Base-by-base conservation (phyloP, 2,888 invertebrate species). In the Hydroisotoma schaefferi region DNA sequence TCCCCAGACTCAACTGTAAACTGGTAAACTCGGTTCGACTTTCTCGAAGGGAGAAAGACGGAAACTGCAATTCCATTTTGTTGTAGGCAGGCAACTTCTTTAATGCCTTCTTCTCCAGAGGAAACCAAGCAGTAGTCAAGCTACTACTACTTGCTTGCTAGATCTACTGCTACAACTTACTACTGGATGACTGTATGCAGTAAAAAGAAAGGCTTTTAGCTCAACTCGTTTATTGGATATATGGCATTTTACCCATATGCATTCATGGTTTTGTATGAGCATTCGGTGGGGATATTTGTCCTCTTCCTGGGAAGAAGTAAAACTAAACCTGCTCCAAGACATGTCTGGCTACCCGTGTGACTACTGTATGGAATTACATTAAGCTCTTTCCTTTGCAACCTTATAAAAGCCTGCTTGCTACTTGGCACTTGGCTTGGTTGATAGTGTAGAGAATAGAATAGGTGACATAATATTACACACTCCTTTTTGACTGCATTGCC, bases 1-100 rank as follows among this genome's bases (percentile, higher is more conserved):
- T n/a, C n/a, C n/a, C n/a, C n/a, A n/a, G n/a, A n/a, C n/a, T n/a
- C n/a, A n/a, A n/a, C n/a, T n/a, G n/a, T n/a, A n/a, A n/a, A n/a
- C n/a, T n/a, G n/a, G n/a, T n/a, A n/a, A n/a, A 18, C 40, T 15
- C 40, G 5, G 3, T 20, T 52, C 49, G 23, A 49, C 49, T 49
- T 52, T 52, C 51, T 33, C 29, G 51, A 37, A 33, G 20, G 22
- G 20, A 33, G 29, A 33, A 20, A 33, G 20, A 20, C 37, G 51
- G 37, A 52, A 52, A 33, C 51, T 52, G 33, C 33, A 52, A 52
- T 52, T 20, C 33, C 37, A 52, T 52, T 52, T 52, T 33, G 37
- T 15, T 27, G 23, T 18, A 18, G 18, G n/a, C 20, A 18, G 18
- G 8, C 12, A 46, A 46, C 8, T 4, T 52, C 33, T 37, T 52